Base-by-base conservation (phyloP, 2,113 vertebrate species). In the Salvelinus namaycush region DNA sequence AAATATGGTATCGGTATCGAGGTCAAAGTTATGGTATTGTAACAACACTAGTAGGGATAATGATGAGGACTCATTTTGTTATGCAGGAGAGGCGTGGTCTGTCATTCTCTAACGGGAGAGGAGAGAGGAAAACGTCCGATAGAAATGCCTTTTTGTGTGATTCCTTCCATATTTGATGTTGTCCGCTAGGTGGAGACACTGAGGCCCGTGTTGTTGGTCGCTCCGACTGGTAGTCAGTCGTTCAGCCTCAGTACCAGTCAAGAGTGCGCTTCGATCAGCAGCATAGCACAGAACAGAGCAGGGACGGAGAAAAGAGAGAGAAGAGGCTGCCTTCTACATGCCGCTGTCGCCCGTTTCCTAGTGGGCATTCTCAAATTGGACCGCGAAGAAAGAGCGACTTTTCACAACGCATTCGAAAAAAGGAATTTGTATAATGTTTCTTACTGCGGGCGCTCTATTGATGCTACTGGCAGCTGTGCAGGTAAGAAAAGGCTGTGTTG, bases 161-260 rank as follows among this genome's bases (percentile, higher is more conserved):
- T 20, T 20, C 29, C 64, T 68, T n/a, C 0, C 16, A 64, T 64
- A 49, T 9, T 70, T 48, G 20, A 44, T 49, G 3, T 20, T 48
- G 68, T 70, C 68, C 34, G 22, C 68, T 13, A 70, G 68, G 39
- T 34, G 7, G 68, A 49, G 39, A 70, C 39, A 70, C 20, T 22
- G 68, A 18, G n/a, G 9, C 18, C 39, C 18, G 5, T 39, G 9
- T 39, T 39, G 14, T 11, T 70, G 18, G 13, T 24, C 18, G 31
- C 39, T 1, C n/a, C 59, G 59, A 62, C 59, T 44, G 34, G 26
- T 70, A 29, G 68, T 70, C 34, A 9, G 20, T 44, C 39, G 24
- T 4, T 22, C 39, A 70, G 68, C 68, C 20, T 70, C 68, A 70
- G 68, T 70, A 70, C 68, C 68, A 70, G 68, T 31, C 67, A n/a